A percentile compares a stretch with the other conserved stretches of the same genome.
Conservation (phyloP, 1,140 invertebrate species). For the Thrips palmi region DNA sequence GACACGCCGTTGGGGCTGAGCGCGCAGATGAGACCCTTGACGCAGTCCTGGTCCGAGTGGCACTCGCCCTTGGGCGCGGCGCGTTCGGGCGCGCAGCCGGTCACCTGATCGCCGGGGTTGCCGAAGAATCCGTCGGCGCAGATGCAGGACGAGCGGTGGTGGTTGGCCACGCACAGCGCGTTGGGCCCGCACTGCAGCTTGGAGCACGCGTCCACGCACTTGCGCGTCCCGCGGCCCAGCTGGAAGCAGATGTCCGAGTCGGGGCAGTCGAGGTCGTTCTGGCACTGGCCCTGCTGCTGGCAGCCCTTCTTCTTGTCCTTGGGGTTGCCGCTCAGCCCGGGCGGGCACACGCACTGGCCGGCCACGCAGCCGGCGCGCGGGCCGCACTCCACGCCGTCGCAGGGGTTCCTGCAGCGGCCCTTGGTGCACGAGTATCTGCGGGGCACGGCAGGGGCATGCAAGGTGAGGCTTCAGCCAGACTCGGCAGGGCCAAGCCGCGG, state of each 20-base stretch:
- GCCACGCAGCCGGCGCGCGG: constrained; percentile 61
- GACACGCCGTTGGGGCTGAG: constrained; percentile 33
- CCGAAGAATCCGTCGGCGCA: constrained; percentile 62
- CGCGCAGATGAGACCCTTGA: constrained; percentile 36
- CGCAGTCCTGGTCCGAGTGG: constrained; percentile 47
- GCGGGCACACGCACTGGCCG: constrained; percentile 59
- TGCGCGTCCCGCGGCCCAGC: constrained; percentile 48
- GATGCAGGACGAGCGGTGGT: constrained; percentile 66
- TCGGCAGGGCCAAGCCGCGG: too few species aligned
- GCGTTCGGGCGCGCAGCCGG: constrained; percentile 50
- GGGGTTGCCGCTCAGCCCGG: constrained; percentile 59
- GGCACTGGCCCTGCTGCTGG: constrained; percentile 46
- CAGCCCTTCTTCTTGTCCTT: constrained; percentile 49
- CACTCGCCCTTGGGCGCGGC: constrained; percentile 36
- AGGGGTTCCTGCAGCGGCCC: constrained; percentile 52
- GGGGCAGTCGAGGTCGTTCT: constrained; percentile 60
- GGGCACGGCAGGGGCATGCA: too few species aligned
- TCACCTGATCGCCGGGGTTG: constrained; percentile 53
- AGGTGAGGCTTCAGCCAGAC: too few species aligned
- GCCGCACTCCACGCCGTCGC: constrained; percentile 53
- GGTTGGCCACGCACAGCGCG: constrained; percentile 62
- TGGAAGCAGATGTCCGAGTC: constrained; percentile 73
- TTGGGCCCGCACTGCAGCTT: constrained; percentile 80
- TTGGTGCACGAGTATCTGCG: constrained; percentile 42
- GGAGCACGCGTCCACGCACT: constrained; percentile 69